Percentiles rank a stretch among this genome's conserved stretches.
Evolutionary conservation across 1,140 invertebrate species (phyloP).

Genomic region (Cataglyphis hispanica): DNA sequence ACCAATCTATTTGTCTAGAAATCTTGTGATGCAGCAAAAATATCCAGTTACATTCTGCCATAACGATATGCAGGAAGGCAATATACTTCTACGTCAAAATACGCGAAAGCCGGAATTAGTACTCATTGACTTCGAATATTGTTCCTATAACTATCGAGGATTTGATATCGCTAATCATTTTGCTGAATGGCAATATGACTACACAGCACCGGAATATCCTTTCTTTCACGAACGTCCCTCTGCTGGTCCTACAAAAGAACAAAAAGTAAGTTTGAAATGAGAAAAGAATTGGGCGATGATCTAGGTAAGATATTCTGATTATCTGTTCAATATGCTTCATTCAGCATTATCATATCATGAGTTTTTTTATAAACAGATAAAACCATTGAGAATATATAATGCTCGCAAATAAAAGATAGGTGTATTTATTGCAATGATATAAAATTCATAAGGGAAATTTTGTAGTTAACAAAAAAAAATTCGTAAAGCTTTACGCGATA

Average conservation of each 20-base stretch:
- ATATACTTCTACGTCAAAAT: constrained; percentile 88
- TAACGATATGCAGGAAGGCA: constrained; percentile 98
- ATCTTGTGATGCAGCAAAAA: constrained; percentile 85
- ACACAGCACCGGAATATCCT: constrained; percentile 92
- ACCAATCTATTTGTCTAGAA: constrained; percentile 70
- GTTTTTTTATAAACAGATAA: constrained; percentile 16
- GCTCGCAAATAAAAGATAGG: constrained; percentile 6
- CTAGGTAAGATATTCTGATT: constrained; percentile 74
- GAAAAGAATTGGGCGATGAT: constrained; percentile 45
- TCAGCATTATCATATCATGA: constrained; percentile 54
- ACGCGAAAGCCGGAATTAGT: constrained; percentile 89
- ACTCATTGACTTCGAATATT: constrained; percentile 97
- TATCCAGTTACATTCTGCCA: constrained; percentile 98
- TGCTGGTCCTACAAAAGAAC: constrained; percentile 91
- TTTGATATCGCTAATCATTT: constrained; percentile 99
- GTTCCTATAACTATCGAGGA: constrained; percentile 96
- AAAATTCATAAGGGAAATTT: constrained; percentile 10
- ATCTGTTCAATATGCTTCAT: constrained; percentile 43
- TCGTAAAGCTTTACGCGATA: neutral
- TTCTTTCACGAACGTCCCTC: constrained; percentile 91
- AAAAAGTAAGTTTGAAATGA: constrained; percentile 90
- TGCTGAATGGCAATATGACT: constrained; percentile 97
- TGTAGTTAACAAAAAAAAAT: neutral
- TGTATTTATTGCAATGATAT: neutral
- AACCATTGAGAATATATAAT: constrained; percentile 6